A percentile compares a stretch with the other conserved stretches of the same genome.
Conservation (phyloP, 2,888 invertebrate genomes). For the Dynastes tityus region DNA sequence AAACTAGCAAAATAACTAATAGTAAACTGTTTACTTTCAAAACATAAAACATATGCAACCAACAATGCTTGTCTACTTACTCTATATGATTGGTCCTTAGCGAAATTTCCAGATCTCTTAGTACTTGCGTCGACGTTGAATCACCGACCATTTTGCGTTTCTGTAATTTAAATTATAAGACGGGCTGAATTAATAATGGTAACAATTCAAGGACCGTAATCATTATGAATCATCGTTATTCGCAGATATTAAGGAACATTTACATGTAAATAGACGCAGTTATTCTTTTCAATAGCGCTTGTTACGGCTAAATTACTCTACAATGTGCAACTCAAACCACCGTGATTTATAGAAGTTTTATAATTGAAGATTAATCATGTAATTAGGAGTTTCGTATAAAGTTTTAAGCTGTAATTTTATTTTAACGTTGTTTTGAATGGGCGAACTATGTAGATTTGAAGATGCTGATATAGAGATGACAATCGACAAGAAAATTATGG, state of each 20-base stretch:
- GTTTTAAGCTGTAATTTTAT: too few species aligned
- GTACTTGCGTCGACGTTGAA: conserved; percentile 97
- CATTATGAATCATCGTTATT: conserved; percentile 30
- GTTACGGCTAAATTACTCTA: conserved; percentile 1
- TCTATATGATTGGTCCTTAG: conserved; percentile 99
- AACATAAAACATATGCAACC: neutral
- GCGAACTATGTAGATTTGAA: too few species aligned
- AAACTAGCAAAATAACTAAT: too few species aligned
- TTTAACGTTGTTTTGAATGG: too few species aligned
- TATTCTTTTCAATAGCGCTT: neutral
- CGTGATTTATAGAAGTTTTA: neutral
- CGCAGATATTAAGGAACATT: conserved; percentile 8
- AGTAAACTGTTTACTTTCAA: too few species aligned
- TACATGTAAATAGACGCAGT: conserved; percentile 31
- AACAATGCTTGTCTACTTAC: conserved; percentile 76
- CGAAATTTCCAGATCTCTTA: conserved; percentile 98
- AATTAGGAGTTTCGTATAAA: too few species aligned
- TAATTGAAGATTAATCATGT: neutral
- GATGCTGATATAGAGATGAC: too few species aligned
- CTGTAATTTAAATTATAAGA: conserved; percentile 74
- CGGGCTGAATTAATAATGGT: conserved; percentile 31
- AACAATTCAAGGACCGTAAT: conserved; percentile 24
- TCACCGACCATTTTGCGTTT: conserved; percentile 98
- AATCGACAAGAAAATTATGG: too few species aligned
- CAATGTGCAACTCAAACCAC: neutral